A percentile compares a stretch with the other conserved stretches of the same genome.
Evolutionary conservation across 2,113 vertebrate species (phyloP).

Genomic region (Strix uralensis): DNA sequence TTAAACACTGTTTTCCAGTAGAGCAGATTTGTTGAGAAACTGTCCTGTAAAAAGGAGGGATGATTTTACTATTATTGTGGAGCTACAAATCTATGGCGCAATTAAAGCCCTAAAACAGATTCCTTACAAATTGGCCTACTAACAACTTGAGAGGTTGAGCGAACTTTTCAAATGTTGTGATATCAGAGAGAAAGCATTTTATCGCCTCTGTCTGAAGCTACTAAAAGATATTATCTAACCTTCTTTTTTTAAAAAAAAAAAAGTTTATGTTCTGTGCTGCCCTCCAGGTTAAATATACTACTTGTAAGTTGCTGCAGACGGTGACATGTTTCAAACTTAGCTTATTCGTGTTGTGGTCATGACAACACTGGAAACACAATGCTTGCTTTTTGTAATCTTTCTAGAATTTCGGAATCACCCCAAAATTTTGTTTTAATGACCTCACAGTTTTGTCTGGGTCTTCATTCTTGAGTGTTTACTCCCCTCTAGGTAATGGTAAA

Average conservation of each 20-base stretch:
- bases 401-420: background rate
- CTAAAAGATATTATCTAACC: background rate
- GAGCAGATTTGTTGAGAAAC: background rate
- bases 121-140: background rate
- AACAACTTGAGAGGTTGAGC: background rate
- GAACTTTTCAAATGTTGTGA: background rate
- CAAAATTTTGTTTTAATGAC: background rate
- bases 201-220: background rate
- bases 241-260: background rate
- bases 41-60: background rate
- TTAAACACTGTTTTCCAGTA: background rate
- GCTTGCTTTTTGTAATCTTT: background rate
- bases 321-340: background rate
- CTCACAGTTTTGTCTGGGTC: background rate
- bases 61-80: background rate
- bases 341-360: background rate
- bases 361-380: background rate
- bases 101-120: background rate
- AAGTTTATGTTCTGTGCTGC: background rate
- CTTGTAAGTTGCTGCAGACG: background rate
- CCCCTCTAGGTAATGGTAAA: background rate
- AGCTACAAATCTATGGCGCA: background rate
- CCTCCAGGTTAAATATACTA: background rate
- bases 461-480: background rate
- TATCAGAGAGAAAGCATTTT: background rate